phyloP scores from a whole-genome alignment of 2,113 vertebrate species.

The Pongo abelii region DNA sequence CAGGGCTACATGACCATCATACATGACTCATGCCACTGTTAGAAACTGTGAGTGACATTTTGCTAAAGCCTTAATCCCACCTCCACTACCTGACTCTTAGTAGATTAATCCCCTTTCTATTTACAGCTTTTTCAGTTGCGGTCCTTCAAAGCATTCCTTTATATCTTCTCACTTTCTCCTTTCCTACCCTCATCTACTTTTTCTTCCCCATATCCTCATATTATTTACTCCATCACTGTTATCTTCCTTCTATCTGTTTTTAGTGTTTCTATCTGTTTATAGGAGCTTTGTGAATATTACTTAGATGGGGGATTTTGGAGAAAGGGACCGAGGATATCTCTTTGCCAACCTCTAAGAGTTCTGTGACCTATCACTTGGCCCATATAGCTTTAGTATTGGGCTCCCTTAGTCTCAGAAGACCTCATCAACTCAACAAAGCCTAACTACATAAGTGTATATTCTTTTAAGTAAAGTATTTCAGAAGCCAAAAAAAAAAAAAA shows the following conservation, averaged over 20 bases:
- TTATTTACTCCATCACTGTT: neutral
- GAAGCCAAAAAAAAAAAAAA: neutral
- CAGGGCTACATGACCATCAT: accelerated
- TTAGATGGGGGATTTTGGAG: neutral
- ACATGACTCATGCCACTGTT: neutral
- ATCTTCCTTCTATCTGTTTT: neutral
- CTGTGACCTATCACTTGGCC: neutral
- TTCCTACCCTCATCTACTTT: neutral
- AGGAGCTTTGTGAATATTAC: neutral
- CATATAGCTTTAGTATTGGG: neutral
- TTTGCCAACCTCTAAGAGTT: neutral
- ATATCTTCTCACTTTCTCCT: neutral
- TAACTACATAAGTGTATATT: neutral
- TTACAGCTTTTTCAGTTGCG: neutral
- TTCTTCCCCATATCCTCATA: neutral
- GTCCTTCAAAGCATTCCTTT: neutral
- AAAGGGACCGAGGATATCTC: neutral
- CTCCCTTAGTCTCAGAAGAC: neutral
- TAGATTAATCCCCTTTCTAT: neutral
- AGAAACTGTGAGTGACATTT: neutral
- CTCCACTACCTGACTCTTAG: neutral
- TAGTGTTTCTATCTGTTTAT: neutral
- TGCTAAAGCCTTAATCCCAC: neutral
- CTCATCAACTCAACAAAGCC: neutral
- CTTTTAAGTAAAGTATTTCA: neutral